phyloP scores from a whole-genome alignment of 1,140 invertebrate genomes.

The Melitaea cinxia region DNA sequence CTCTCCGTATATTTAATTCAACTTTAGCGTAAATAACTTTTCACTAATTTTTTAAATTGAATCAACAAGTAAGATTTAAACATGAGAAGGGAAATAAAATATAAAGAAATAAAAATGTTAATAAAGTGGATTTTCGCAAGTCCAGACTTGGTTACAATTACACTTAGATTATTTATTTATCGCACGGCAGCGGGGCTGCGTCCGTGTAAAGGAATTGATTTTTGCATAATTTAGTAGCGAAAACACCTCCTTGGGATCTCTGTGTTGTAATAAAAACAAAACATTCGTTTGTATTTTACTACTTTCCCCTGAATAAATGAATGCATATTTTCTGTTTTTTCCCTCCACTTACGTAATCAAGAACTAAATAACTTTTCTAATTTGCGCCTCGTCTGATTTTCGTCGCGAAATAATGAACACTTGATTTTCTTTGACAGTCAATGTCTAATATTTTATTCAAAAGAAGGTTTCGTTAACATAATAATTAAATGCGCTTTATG shows the following conservation, averaged over 20 bases:
- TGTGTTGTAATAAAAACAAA: conserved; percentile 74
- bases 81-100: no score
- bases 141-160: conserved; percentile 71
- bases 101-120: conserved; percentile 34
- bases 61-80: no score
- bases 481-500: conserved; percentile 80
- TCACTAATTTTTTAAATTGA: no score
- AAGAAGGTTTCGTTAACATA: conserved; percentile 78
- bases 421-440: conserved; percentile 74
- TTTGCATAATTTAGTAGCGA: conserved; percentile 78
- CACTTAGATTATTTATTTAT: conserved; percentile 79
- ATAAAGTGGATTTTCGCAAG: conserved; percentile 37
- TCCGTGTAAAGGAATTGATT: conserved; percentile 78
- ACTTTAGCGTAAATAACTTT: no score
- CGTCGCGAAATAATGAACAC: conserved; percentile 58
- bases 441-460: conserved; percentile 78
- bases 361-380: conserved; percentile 56
- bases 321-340: conserved; percentile 67
- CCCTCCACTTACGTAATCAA: conserved; percentile 39
- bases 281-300: conserved; percentile 78
- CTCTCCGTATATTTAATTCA: no score
- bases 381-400: conserved; percentile 44
- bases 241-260: conserved; percentile 72
- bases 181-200: conserved; percentile 55
- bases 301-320: conserved; percentile 66